Evolutionary conservation across 2,888 invertebrate species (phyloP).

Genomic region (Tuta absoluta): DNA sequence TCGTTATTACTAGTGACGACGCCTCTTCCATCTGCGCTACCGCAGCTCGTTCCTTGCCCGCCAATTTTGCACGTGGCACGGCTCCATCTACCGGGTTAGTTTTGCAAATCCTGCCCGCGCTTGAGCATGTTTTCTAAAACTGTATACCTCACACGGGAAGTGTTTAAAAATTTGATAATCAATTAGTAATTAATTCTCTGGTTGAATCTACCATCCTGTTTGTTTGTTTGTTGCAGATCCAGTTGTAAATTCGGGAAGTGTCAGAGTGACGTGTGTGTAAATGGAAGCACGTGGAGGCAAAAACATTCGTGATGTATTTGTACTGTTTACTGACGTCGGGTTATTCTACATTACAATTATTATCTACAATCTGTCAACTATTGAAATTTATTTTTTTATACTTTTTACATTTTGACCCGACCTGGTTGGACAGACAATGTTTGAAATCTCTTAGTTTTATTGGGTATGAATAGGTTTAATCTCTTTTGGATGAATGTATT

Average conservation of each 20-base stretch:
- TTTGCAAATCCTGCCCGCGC: not conserved
- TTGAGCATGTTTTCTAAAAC: too few species aligned
- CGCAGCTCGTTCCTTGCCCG: too few species aligned
- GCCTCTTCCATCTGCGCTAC: too few species aligned
- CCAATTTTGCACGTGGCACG: too few species aligned
- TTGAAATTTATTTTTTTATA: constrained; percentile 12
- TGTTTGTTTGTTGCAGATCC: constrained; percentile 9
- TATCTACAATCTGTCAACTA: constrained; percentile 24
- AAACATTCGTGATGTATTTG: not conserved
- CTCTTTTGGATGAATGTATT: not conserved
- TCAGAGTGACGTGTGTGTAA: not conserved
- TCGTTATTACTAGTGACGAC: too few species aligned
- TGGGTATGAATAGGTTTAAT: not conserved
- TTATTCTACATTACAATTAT: constrained; percentile 8
- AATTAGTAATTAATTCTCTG: too few species aligned
- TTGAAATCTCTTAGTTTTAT: constrained; percentile 17
- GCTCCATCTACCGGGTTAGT: too few species aligned
- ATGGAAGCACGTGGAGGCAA: constrained; percentile 3
- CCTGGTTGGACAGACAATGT: not conserved
- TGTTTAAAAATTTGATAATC: too few species aligned
- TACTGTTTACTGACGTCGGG: not conserved
- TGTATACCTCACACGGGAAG: too few species aligned
- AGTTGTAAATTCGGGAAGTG: not conserved
- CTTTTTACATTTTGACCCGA: constrained; percentile 9
- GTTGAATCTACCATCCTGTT: too few species aligned